Conservation (phyloP, 1,140 invertebrate genomes). For the Armadillidium nasatum region DNA sequence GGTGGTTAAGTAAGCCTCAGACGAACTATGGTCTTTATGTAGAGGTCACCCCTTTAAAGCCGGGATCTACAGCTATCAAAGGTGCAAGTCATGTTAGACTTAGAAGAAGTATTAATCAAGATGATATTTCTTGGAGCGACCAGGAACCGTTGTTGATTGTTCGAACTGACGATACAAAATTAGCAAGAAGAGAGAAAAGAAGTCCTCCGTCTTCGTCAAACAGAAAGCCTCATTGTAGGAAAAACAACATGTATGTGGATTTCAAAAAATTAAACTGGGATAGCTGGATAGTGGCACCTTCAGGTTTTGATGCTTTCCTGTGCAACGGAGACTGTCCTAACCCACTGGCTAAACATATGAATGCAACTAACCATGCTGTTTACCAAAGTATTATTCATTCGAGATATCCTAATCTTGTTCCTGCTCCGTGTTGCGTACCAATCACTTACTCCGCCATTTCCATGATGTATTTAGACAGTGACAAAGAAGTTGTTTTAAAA, state of each 20-base stretch:
- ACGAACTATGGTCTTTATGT: constrained; percentile 80
- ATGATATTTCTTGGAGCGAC: constrained; percentile 48
- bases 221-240: constrained; percentile 58
- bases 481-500: constrained; percentile 87
- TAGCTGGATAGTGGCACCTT: constrained; percentile 97
- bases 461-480: constrained; percentile 88
- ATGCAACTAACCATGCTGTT: constrained; percentile 96
- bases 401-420: constrained; percentile 77
- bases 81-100: constrained; percentile 60
- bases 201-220: neutral
- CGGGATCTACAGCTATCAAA: constrained; percentile 37
- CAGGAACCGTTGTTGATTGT: constrained; percentile 64
- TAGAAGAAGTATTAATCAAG: constrained; percentile 58
- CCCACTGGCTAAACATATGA: constrained; percentile 84
- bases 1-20: constrained; percentile 69
- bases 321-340: constrained; percentile 89
- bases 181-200: constrained; percentile 38
- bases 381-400: constrained; percentile 93
- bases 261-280: constrained; percentile 95
- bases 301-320: constrained; percentile 89
- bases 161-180: constrained; percentile 74
- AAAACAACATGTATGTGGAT: constrained; percentile 85
- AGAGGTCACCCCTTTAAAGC: constrained; percentile 54
- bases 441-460: constrained; percentile 81
- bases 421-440: constrained; percentile 87